phyloP scores from a whole-genome alignment of 1,140 invertebrate genomes.

The Mizuhopecten yessoensis region DNA sequence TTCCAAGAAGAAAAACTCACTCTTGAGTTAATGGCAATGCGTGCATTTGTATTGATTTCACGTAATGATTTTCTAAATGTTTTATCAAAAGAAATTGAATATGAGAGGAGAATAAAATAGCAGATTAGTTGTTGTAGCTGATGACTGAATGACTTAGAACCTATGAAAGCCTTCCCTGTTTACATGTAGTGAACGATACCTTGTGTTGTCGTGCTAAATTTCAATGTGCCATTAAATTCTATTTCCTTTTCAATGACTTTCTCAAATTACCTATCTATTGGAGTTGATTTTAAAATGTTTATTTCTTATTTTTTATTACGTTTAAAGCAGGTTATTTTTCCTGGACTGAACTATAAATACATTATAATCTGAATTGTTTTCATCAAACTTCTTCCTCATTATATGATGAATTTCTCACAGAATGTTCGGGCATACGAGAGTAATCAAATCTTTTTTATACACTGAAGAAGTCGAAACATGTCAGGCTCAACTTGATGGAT shows the following conservation, averaged over 20 bases:
- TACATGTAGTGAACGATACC: not conserved
- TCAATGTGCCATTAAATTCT: conserved; percentile 2
- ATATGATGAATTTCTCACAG: too few relatives aligned
- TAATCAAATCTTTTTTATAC: too few relatives aligned
- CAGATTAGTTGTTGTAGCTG: not conserved
- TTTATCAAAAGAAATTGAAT: not conserved
- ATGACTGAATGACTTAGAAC: not conserved
- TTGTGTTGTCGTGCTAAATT: not conserved
- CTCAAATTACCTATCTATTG: too few relatives aligned
- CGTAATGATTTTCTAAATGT: not conserved
- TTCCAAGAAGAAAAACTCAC: not conserved
- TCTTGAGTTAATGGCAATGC: not conserved
- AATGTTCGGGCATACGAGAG: too few relatives aligned
- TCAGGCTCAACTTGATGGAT: too few relatives aligned
- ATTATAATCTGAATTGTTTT: too few relatives aligned
- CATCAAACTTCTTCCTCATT: too few relatives aligned
- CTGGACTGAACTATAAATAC: too few relatives aligned
- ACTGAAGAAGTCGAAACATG: too few relatives aligned
- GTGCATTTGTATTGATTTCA: not conserved
- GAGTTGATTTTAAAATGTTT: too few relatives aligned
- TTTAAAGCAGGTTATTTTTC: too few relatives aligned
- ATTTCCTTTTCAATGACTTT: not conserved
- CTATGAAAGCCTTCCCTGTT: not conserved
- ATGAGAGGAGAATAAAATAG: not conserved
- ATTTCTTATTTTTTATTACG: too few relatives aligned